Evolutionary conservation across 2,113 vertebrate genomes (phyloP).

Genomic region (Pyxicephalus adspersus): DNA sequence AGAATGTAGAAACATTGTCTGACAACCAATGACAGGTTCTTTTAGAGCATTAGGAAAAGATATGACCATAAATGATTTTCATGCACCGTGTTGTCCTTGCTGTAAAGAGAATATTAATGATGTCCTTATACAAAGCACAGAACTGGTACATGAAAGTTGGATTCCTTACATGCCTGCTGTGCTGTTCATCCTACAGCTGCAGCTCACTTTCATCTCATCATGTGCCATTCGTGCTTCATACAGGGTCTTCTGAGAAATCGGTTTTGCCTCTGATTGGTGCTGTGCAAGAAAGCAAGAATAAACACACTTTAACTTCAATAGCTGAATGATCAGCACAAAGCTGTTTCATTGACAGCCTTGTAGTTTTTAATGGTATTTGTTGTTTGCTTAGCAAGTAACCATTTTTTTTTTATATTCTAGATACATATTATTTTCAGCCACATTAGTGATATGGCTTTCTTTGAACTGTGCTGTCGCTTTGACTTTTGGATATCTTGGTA

Average conservation of each 20-base stretch:
- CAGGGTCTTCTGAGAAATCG: slow-evolving; percentile 9
- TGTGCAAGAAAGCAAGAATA: neutral
- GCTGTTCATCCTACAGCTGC: neutral
- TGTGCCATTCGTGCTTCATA: slow-evolving; percentile 28
- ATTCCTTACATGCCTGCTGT: neutral
- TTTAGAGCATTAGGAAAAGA: too few relatives aligned
- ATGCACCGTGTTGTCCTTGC: neutral
- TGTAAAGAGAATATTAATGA: slow-evolving; percentile 24
- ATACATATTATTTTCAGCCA: neutral
- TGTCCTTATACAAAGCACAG: neutral
- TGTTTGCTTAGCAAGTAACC: neutral
- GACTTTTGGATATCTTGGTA: neutral
- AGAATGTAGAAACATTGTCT: too few relatives aligned
- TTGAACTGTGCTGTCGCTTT: neutral
- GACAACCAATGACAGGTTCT: too few relatives aligned
- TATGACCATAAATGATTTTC: neutral
- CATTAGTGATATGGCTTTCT: slow-evolving; percentile 11
- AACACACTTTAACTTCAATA: neutral
- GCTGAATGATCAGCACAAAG: neutral
- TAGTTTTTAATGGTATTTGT: neutral
- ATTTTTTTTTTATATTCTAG: slow-evolving; percentile 1
- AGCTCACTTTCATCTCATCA: slow-evolving; percentile 1
- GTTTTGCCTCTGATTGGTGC: neutral
- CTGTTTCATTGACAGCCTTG: neutral
- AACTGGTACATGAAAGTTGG: neutral